Percentiles rank a stretch among this genome's conserved stretches.
Conservation (phyloP, 2,797 vertebrate species). For the Podarcis lilfordi region DNA sequence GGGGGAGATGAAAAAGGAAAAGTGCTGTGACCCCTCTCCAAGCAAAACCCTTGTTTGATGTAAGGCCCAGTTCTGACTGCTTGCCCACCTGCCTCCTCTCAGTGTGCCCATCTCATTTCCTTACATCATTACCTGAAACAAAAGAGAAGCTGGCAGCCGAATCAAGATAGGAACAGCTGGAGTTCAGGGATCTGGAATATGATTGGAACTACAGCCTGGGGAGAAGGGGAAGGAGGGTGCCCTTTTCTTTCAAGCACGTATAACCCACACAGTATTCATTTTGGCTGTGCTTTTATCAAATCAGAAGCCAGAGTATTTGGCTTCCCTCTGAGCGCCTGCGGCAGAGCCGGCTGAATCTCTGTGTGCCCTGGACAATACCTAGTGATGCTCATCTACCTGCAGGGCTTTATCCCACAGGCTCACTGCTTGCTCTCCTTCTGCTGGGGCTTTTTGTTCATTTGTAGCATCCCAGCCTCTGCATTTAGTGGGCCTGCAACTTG, state of each 20-base stretch:
- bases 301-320: background rate
- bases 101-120: background rate
- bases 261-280: background rate
- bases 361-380: background rate
- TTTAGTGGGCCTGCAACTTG: background rate
- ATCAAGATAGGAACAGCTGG: conserved; percentile 1
- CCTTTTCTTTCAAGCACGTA: background rate
- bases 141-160: background rate
- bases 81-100: conserved; percentile 5
- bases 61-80: background rate
- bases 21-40: background rate
- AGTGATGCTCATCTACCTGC: background rate
- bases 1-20: too few species aligned
- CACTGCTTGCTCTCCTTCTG: background rate
- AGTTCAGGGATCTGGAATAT: conserved; percentile 8
- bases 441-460: background rate
- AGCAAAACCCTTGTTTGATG: background rate
- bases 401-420: background rate
- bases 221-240: background rate
- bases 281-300: background rate
- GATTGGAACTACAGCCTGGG: background rate
- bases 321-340: background rate
- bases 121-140: background rate
- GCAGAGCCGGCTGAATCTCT: background rate
- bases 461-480: background rate